Percentiles rank a stretch among this genome's conserved stretches.
These are phyloP conservation scores for Colius striatus DNA, from an alignment of 2,113 vertebrate species.

Conservation along the genomic window DNA sequence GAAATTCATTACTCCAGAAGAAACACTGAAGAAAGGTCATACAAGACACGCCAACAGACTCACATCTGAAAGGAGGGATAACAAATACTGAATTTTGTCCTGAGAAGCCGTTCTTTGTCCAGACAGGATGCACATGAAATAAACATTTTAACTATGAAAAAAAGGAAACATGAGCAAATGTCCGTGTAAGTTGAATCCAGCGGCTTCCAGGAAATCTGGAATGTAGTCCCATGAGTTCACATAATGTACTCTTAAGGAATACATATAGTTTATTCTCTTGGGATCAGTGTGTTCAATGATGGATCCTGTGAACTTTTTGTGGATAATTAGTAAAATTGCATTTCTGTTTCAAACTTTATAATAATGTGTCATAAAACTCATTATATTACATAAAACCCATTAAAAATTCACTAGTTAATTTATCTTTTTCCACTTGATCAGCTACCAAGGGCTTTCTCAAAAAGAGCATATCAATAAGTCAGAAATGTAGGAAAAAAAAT, in stretches of 20 bases:
- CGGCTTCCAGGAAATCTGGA: neutral
- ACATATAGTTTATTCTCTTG: neutral
- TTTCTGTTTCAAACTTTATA: neutral
- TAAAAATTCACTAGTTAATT: neutral
- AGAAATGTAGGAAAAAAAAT: neutral
- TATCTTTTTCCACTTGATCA: neutral
- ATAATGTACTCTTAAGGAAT: neutral
- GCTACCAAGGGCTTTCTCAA: neutral
- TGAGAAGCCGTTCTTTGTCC: neutral
- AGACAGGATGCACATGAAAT: neutral
- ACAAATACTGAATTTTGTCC: neutral
- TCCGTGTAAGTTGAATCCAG: neutral
- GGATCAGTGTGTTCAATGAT: neutral
- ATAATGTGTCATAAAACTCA: neutral
- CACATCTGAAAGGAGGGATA: neutral
- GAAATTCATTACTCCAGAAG: neutral
- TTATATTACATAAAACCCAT: neutral
- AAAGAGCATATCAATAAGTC: neutral
- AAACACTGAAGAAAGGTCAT: neutral
- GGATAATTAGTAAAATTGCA: neutral
- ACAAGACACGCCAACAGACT: neutral
- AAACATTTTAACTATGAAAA: neutral
- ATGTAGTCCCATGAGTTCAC: neutral
- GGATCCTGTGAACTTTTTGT: neutral
- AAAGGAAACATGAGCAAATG: neutral